Conservation (phyloP, 1,140 invertebrate genomes). For the Proctacanthus coquilletti region DNA sequence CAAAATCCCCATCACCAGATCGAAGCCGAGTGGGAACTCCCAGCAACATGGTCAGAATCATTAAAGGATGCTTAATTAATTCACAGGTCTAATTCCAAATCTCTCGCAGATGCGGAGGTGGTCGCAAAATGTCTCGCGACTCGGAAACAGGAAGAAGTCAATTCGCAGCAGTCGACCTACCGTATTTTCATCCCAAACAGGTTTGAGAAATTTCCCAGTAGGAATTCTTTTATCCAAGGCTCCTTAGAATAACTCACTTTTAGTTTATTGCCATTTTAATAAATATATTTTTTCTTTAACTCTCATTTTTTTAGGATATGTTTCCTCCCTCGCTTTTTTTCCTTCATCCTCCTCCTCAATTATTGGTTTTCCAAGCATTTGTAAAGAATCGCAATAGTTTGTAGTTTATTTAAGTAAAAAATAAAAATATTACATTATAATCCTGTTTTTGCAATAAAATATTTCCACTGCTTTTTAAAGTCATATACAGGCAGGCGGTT, state of each 20-base stretch:
- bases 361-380: background rate
- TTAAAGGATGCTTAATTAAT: background rate
- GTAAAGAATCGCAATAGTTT: background rate
- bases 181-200: conserved; percentile 5
- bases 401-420: background rate
- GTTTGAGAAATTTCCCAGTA: background rate
- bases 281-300: background rate
- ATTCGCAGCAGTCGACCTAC: conserved; percentile 6
- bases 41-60: conserved; percentile 4
- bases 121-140: conserved; percentile 6
- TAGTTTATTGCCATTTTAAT: background rate
- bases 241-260: background rate
- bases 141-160: conserved; percentile 3
- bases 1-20: background rate
- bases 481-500: background rate
- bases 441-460: background rate
- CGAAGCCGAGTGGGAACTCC: background rate
- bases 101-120: conserved; percentile 6
- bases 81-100: background rate
- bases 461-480: background rate
- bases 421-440: background rate
- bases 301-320: background rate
- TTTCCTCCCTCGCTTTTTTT: background rate
- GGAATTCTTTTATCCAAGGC: background rate
- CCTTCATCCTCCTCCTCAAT: background rate